These are phyloP conservation scores for Artibeus lituratus DNA, from an alignment of 2,797 vertebrate species.

Conservation along the genomic window DNA sequence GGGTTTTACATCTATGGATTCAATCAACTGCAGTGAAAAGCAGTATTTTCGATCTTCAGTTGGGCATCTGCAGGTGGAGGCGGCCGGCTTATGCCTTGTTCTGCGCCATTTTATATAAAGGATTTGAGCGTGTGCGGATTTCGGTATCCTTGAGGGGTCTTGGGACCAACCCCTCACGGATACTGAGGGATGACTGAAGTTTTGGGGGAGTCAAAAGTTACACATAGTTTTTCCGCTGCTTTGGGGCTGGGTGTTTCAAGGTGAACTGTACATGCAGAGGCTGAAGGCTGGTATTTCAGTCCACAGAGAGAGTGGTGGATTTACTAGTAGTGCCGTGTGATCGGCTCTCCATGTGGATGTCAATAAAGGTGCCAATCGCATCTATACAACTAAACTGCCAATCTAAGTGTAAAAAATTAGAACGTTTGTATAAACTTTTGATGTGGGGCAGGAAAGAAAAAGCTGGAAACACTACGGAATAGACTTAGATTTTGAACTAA, in stretches of 20 bases:
- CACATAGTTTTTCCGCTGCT: neutral
- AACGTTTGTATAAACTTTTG: neutral
- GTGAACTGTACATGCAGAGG: neutral
- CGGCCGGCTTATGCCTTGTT: neutral
- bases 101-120: no score
- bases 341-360: neutral
- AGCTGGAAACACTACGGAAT: neutral
- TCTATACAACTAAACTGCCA: neutral
- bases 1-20: neutral
- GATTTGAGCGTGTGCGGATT: neutral
- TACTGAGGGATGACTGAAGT: neutral
- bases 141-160: neutral
- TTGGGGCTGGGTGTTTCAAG: neutral
- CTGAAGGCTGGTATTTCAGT: neutral
- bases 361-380: neutral
- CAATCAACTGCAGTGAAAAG: neutral
- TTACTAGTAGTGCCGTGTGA: neutral
- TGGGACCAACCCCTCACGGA: neutral
- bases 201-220: neutral
- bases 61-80: neutral
- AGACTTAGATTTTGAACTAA: neutral
- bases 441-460: neutral
- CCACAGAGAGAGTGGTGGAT: neutral
- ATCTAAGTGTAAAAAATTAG: neutral
- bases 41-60: neutral